Conservation (phyloP, 2,113 vertebrate species). For the Porphyrio hochstetteri region DNA sequence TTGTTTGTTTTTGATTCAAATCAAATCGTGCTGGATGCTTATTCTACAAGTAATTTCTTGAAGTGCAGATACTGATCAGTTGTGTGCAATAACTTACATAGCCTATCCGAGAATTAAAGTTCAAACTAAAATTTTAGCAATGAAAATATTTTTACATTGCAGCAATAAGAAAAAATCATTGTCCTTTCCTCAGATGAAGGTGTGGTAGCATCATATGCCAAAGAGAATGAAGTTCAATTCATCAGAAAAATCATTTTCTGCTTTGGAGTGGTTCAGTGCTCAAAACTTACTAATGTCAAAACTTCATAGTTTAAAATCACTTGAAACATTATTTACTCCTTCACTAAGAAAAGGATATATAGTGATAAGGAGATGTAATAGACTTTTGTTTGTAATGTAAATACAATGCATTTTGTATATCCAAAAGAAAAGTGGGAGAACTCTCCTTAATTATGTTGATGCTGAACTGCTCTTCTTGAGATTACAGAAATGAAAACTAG, state of each 20-base stretch:
- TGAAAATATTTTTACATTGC: background rate
- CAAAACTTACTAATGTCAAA: background rate
- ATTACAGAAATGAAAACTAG: background rate
- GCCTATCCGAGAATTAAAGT: background rate
- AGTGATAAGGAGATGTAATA: background rate
- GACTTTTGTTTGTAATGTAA: background rate
- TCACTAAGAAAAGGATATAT: background rate
- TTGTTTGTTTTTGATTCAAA: background rate
- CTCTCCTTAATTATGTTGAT: background rate
- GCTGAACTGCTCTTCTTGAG: background rate
- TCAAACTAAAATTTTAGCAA: background rate
- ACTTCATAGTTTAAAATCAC: background rate
- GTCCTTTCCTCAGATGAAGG: background rate
- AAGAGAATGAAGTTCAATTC: background rate
- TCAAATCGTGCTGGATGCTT: background rate
- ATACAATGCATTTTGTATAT: background rate
- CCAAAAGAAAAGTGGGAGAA: background rate
- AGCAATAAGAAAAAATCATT: background rate
- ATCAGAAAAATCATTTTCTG: background rate
- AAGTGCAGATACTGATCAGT: background rate
- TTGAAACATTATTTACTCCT: background rate
- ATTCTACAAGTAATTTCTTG: background rate
- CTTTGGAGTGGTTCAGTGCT: background rate
- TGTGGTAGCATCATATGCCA: background rate
- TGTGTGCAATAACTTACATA: background rate